Conservation (phyloP, 2,888 invertebrate species). For the Lasioglossum marginatum region DNA sequence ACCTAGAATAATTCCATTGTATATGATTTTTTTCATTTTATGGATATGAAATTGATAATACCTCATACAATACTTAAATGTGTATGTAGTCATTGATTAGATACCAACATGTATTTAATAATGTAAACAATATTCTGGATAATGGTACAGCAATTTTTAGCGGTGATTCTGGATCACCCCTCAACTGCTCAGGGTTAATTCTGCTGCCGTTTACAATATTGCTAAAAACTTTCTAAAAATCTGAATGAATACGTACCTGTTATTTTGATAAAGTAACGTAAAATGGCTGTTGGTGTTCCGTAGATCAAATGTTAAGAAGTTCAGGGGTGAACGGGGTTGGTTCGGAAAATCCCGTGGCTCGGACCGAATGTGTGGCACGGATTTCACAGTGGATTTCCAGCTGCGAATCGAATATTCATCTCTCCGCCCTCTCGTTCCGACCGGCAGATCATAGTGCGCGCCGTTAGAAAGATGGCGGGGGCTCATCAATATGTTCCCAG, state of each 20-base stretch:
- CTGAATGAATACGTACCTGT: background rate
- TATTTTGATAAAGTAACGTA: background rate
- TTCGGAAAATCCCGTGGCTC: constrained; percentile 42
- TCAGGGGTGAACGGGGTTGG: background rate
- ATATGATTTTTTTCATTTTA: too few species aligned
- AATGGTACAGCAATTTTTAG: too few species aligned
- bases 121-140: too few species aligned
- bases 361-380: constrained; percentile 26
- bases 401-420: constrained; percentile 58
- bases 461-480: constrained; percentile 2
- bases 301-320: background rate
- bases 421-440: background rate
- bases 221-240: background rate
- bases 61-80: too few species aligned
- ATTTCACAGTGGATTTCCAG: constrained; percentile 52
- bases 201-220: background rate
- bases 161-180: too few species aligned
- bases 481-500: constrained; percentile 19
- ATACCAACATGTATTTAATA: too few species aligned
- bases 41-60: too few species aligned
- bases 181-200: background rate
- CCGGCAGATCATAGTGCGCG: constrained; percentile 8
- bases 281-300: background rate
- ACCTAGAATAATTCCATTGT: too few species aligned
- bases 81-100: too few species aligned